These are phyloP conservation scores for Vespertilio murinus DNA, from an alignment of 2,797 vertebrate genomes.

Conservation along the genomic window DNA sequence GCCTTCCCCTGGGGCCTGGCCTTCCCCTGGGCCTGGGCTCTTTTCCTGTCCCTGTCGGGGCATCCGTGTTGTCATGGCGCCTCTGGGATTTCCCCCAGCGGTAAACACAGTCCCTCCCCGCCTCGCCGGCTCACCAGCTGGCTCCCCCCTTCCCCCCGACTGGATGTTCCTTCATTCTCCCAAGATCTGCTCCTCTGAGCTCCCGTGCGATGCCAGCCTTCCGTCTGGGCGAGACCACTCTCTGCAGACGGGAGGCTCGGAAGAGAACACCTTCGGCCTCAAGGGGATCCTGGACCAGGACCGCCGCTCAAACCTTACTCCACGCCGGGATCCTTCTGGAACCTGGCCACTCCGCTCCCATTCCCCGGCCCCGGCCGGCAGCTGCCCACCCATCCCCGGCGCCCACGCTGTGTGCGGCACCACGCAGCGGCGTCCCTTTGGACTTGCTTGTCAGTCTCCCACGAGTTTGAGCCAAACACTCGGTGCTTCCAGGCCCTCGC, in stretches of 20 bases:
- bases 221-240: background rate
- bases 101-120: background rate
- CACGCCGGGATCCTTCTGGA: background rate
- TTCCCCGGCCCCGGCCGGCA: background rate
- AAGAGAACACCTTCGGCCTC: background rate
- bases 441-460: background rate
- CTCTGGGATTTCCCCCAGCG: constrained; percentile 5
- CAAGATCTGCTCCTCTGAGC: background rate
- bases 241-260: background rate
- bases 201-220: background rate
- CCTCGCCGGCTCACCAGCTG: background rate
- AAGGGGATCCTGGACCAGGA: background rate
- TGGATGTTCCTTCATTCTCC: background rate
- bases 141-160: background rate
- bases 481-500: background rate
- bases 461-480: background rate
- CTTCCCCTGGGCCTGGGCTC: background rate
- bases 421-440: background rate
- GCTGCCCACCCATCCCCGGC: background rate
- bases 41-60: background rate
- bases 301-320: background rate
- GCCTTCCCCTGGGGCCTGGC: background rate
- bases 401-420: background rate
- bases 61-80: background rate
- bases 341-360: background rate